Conservation (phyloP, 2,888 invertebrate species). For the Caenorhabditis sp. region DNA sequence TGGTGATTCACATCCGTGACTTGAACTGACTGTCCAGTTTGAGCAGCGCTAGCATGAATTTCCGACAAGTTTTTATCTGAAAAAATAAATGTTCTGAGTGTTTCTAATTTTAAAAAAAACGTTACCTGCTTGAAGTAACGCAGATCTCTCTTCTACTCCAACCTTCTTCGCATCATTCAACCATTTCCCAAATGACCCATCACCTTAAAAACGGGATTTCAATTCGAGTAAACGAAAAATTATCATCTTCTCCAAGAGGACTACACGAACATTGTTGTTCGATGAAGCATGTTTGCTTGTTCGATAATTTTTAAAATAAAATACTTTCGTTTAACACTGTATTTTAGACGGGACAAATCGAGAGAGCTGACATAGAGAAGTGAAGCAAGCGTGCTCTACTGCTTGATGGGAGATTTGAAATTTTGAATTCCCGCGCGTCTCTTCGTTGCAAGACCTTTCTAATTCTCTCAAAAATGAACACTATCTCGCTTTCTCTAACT, state of each 20-base stretch:
- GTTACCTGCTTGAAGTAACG: constrained; percentile 47
- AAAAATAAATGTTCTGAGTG: not conserved
- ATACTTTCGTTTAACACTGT: not conserved
- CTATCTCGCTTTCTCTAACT: too few species aligned
- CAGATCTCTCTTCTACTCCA: constrained; percentile 59
- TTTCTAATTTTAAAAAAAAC: not conserved
- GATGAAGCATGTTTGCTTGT: not conserved
- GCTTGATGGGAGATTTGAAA: not conserved
- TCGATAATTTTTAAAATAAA: not conserved
- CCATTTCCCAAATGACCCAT: constrained; percentile 63
- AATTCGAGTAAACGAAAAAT: too few species aligned
- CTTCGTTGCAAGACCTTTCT: too few species aligned
- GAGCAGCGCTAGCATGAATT: constrained; percentile 53
- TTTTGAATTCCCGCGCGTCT: too few species aligned
- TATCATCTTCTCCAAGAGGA: constrained; percentile 2
- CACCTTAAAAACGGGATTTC: constrained; percentile 32
- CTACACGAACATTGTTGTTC: not conserved
- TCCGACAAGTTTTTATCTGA: constrained; percentile 40
- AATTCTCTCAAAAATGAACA: too few species aligned
- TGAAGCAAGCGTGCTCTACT: constrained; percentile 5
- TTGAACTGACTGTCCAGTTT: constrained; percentile 56
- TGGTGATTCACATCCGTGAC: constrained; percentile 62
- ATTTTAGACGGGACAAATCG: too few species aligned
- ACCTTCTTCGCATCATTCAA: constrained; percentile 54
- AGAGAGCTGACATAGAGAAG: not conserved